A percentile compares a stretch with the other conserved stretches of the same genome.
Evolutionary conservation across 2,888 invertebrate genomes (phyloP).

Genomic region (Tetramorium bicarinatum): DNA sequence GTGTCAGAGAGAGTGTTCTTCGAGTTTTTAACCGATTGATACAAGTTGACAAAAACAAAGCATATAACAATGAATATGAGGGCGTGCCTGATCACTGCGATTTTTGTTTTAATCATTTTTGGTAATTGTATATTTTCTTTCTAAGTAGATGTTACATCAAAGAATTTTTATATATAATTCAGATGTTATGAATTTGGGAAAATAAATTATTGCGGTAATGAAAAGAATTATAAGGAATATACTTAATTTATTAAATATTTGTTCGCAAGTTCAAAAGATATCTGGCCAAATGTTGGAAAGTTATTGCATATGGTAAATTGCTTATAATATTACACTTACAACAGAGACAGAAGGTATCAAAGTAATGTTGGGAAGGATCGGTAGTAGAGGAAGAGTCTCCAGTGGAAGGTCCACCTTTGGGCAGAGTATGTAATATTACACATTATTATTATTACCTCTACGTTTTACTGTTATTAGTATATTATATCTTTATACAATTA

Average conservation of each 20-base stretch:
- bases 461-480: neutral
- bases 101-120: constrained; percentile 71
- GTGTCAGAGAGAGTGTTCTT: constrained; percentile 7
- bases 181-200: neutral
- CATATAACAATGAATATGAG: constrained; percentile 63
- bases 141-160: neutral
- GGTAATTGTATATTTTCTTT: constrained; percentile 72
- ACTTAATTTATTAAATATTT: neutral
- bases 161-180: neutral
- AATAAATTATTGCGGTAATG: neutral
- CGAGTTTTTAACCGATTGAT: constrained; percentile 4
- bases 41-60: constrained; percentile 44
- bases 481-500: neutral
- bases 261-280: neutral
- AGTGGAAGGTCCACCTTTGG: constrained; percentile 40
- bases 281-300: neutral
- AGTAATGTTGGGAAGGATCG: constrained; percentile 67
- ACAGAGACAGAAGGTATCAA: constrained; percentile 74
- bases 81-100: constrained; percentile 70
- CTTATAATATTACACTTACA: constrained; percentile 19
- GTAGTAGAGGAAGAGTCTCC: constrained; percentile 64
- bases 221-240: neutral
- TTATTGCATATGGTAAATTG: neutral
- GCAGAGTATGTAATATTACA: constrained; percentile 41
- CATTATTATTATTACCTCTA: neutral